Evolutionary conservation across 1,140 invertebrate genomes (phyloP), one percentile per base, ranked within the genome.

Genomic region (Drosophila mayri): DNA sequence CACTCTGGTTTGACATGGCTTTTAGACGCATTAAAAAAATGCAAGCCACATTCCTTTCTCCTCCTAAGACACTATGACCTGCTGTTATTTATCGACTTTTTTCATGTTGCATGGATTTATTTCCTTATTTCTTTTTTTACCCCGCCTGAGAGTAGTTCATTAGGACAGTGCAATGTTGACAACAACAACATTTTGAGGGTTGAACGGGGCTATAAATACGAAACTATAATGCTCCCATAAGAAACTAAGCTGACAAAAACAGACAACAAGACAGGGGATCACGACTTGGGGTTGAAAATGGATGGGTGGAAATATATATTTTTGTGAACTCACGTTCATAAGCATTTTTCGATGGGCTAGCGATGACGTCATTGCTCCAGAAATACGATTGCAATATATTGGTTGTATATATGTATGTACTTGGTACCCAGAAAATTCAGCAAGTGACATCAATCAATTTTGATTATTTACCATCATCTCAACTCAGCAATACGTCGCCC

Each of bases 181-280:
- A 67, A 52, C 40, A 61, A 52, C 40, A 65, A 72, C 46, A 68
- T 60, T 73, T 73, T 41, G 73, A 76, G 74, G 74, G 74, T 68
- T 77, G 74, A 68, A 77, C 65, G 41, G 59, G 47, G 46, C 61
- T 75, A 76, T 76, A 76, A 65, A 58, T 65, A 58, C 61, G 44
- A 55, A 68, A 59, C 64, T 68, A 72, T 72, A 72, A 72, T 72
- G 66, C 70, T 49, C 55, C 63, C 57, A 61, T 44, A 76, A 47
- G 73, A 57, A 76, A 76, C 63, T 67, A 40, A 72, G 70, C 66
- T 70, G 66, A 72, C 67, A 72, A 72, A 71, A 60, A 72, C 70
- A 72, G 70, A 72, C 52, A 71, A 72, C 65, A 72, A 59, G 54
- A 60, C 70, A 49, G 54, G 70, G 70, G 70, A 72, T 72, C 67